Evolutionary conservation across 2,797 vertebrate genomes (phyloP).

Genomic region (Peromyscus aztecus): DNA sequence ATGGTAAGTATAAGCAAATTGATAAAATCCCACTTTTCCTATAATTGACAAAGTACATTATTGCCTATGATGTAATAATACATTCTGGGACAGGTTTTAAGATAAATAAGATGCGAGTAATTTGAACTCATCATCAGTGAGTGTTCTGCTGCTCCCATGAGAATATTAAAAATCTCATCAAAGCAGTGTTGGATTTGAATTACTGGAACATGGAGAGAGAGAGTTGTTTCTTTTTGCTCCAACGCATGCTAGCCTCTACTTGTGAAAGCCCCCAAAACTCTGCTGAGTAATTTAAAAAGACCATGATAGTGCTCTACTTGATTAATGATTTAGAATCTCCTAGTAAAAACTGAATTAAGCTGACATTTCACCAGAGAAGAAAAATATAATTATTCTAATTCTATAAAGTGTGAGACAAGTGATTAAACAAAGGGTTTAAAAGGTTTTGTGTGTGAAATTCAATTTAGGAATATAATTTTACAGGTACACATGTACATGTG

Average conservation of each 20-base stretch:
- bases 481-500: too few relatives aligned
- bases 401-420: neutral
- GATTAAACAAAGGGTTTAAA: neutral
- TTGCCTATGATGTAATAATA: conserved; percentile 16
- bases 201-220: neutral
- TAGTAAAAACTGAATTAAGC: conserved; percentile 53
- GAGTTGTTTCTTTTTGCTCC: conserved; percentile 18
- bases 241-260: neutral
- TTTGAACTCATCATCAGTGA: conserved; percentile 67
- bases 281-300: conserved; percentile 9
- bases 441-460: neutral
- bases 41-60: conserved; percentile 28
- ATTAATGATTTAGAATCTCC: conserved; percentile 60
- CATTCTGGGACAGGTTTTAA: conserved; percentile 58
- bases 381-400: conserved; percentile 5
- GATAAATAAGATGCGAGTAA: conserved; percentile 65
- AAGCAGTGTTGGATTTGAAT: conserved; percentile 57
- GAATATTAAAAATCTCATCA: conserved; percentile 68
- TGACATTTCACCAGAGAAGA: neutral
- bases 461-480: neutral
- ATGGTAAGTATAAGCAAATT: conserved; percentile 49
- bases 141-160: conserved; percentile 53
- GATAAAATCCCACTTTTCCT: conserved; percentile 62
- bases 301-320: neutral
- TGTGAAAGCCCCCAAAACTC: conserved; percentile 53